These are phyloP conservation scores for Psittacara wagleri DNA, from an alignment of 2,113 vertebrate genomes.

Conservation along the genomic window DNA sequence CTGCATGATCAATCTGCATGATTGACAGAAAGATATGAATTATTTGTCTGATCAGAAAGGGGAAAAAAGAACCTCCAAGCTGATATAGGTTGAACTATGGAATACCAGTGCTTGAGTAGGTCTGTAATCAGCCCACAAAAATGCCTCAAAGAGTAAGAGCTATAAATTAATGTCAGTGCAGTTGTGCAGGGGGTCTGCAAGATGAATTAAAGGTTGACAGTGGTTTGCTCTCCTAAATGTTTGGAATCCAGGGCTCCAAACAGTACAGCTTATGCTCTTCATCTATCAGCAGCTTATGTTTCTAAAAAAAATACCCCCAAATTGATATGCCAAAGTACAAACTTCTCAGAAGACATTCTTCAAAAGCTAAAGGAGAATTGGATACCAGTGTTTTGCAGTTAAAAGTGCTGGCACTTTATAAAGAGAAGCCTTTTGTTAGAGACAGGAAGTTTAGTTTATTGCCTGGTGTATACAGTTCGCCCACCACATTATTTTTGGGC, in stretches of 20 bases:
- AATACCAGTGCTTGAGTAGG: background rate
- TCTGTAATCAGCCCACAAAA: background rate
- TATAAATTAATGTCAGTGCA: background rate
- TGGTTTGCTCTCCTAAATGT: background rate
- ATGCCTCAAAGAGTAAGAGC: background rate
- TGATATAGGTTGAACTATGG: background rate
- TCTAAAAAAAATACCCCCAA: background rate
- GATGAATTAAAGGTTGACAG: background rate
- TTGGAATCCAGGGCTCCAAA: background rate
- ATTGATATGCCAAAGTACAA: constrained; percentile 11
- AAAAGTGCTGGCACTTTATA: constrained; percentile 51
- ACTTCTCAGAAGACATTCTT: constrained; percentile 31
- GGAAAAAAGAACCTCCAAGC: background rate
- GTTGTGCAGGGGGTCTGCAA: background rate
- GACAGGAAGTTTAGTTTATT: constrained; percentile 63
- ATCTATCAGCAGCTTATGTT: constrained; percentile 32
- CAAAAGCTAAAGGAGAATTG: constrained; percentile 39
- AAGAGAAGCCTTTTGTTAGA: constrained; percentile 64
- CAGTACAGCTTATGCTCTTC: background rate
- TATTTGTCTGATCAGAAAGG: background rate
- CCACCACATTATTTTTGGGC: constrained; percentile 60
- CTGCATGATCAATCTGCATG: background rate
- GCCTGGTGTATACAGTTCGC: constrained; percentile 56
- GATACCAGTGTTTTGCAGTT: constrained; percentile 48
- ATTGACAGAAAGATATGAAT: background rate